Percentiles rank a stretch among this genome's conserved stretches.
Conservation (phyloP, 2,888 invertebrate genomes). For the Chymomyza amoena region DNA sequence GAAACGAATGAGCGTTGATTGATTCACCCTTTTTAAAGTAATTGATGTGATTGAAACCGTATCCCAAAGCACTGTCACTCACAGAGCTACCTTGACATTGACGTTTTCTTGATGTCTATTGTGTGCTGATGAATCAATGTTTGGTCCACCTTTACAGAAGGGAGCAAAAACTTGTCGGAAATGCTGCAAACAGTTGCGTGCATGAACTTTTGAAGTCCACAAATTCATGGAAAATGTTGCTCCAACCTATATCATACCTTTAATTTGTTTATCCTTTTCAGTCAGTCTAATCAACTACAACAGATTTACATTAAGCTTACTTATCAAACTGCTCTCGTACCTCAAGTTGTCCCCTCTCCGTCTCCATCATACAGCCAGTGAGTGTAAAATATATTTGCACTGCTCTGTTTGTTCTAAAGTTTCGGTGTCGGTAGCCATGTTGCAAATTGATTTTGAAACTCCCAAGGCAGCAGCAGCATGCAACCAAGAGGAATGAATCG, state of each 20-base stretch:
- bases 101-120: too few relatives aligned
- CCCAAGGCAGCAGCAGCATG: not conserved
- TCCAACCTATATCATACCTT: not conserved
- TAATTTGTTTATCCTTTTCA: too few relatives aligned
- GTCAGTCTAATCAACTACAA: too few relatives aligned
- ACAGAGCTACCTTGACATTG: too few relatives aligned
- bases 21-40: too few relatives aligned
- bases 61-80: too few relatives aligned
- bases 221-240: not conserved
- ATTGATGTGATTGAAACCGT: too few relatives aligned
- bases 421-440: not conserved
- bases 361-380: not conserved
- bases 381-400: not conserved
- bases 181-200: not conserved
- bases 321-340: not conserved
- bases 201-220: not conserved
- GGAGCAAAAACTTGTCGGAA: not conserved
- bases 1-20: too few relatives aligned
- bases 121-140: not conserved
- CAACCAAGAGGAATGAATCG: not conserved
- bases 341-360: not conserved
- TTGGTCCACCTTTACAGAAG: not conserved
- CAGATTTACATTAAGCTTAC: not conserved
- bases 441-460: conserved; percentile 48
- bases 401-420: not conserved